phyloP scores from a whole-genome alignment of 2,113 vertebrate genomes.

The Istiophorus platypterus region DNA sequence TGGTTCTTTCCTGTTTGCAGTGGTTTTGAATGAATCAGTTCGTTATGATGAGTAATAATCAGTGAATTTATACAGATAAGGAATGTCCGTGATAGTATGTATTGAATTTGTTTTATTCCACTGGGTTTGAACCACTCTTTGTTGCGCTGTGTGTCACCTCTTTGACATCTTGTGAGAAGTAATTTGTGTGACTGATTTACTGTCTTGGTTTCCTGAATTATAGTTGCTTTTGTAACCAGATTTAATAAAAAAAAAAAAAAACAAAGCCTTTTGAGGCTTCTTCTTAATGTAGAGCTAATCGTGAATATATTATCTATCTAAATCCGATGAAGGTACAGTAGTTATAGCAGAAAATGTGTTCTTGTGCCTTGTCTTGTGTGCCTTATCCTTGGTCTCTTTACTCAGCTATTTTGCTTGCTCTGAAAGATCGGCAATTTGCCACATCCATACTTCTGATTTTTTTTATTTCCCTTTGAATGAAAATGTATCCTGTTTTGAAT shows the following conservation, averaged over 20 bases:
- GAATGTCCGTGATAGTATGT: background rate
- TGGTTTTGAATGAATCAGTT: background rate
- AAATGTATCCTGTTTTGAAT: background rate
- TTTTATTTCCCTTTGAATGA: background rate
- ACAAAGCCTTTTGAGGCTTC: background rate
- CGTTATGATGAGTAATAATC: background rate
- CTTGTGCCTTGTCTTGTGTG: slow-evolving; percentile 70
- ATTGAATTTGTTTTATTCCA: background rate
- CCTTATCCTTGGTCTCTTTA: slow-evolving; percentile 48
- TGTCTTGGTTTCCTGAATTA: slow-evolving; percentile 17
- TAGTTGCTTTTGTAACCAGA: slow-evolving; percentile 14
- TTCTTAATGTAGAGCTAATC: background rate
- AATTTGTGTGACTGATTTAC: slow-evolving; percentile 11
- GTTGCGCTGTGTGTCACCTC: background rate
- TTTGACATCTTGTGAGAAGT: background rate
- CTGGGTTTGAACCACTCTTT: background rate
- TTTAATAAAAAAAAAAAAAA: background rate
- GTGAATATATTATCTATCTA: slow-evolving; percentile 25
- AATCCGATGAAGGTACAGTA: slow-evolving; percentile 25
- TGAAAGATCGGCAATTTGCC: slow-evolving; percentile 23
- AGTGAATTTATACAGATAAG: background rate
- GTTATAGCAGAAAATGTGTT: slow-evolving; percentile 47
- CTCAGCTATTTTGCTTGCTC: slow-evolving; percentile 18
- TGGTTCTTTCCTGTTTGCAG: background rate
- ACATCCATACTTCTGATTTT: slow-evolving; percentile 2